Base-by-base conservation (phyloP, 2,113 vertebrate species). In the Serinus canaria region DNA sequence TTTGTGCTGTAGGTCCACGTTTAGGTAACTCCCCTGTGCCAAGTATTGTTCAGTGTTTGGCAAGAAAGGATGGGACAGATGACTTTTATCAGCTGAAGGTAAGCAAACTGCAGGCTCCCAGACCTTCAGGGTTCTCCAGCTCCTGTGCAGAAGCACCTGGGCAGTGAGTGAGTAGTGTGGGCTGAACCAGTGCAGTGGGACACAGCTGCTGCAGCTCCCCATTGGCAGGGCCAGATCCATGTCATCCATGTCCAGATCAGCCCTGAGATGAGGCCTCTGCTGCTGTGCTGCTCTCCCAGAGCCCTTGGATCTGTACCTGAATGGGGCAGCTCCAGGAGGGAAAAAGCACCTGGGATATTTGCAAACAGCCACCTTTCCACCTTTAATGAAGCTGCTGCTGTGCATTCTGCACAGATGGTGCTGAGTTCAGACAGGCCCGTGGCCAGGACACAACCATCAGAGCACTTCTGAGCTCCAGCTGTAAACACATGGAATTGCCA, bases 71-170 rank as follows among this genome's bases (percentile, higher is more conserved):
- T 33, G 99, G 99, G 95, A 99, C 99, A 1, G 99, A 99, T 95
- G 99, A 99, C 97, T 99, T 99, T 85, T 99, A 99, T 97, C 99
- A 99, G 96, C 98, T 99, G 72, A 99, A 99, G 98, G 99, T 99
- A 97, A 99, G 98, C 85, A 84, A 96, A 85, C 41, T 33, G 41
- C 76, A 80, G 37, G 60, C 47, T 83, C 43, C 53, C 68, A 63
- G 44, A 23, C 35, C 31, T 66, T 14, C 50, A 27, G 52, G 47
- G 53, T 37, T 46, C 30, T 49, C 19, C 5, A 47, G 50, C 59
- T 64, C 11, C 52, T 14, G 10, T 13, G n/a, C 67, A 33, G 85
- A 31, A 59, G 52, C 9, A 4, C 37, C 64, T 11, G 79, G 43
- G 44, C 67, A 47, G 25, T 7, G 33, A 13, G 62, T 23, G 74